A percentile compares a stretch with the other conserved stretches of the same genome.
phyloP scores from a whole-genome alignment of 2,797 vertebrate species.

The Enteromius thamalakanensis region DNA sequence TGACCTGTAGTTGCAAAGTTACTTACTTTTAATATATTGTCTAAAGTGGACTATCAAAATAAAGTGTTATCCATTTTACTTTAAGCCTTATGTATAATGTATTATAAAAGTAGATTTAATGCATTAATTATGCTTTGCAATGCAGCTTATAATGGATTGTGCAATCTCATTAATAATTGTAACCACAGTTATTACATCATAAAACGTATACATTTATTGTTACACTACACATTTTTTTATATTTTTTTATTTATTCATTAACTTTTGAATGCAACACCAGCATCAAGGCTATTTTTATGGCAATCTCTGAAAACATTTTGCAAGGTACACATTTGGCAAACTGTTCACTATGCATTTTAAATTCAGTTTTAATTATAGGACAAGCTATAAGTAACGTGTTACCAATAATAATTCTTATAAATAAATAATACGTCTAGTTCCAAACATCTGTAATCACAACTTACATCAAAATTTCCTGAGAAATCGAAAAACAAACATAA shows the following conservation, averaged over 20 bases:
- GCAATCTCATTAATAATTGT: not conserved
- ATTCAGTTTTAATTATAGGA: not conserved
- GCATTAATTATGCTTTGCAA: not conserved
- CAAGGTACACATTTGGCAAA: too few species aligned
- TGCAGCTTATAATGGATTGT: not conserved
- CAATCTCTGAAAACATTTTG: too few species aligned
- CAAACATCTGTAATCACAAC: not conserved
- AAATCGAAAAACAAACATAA: not conserved
- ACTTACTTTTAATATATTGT: too few species aligned
- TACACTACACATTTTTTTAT: not conserved
- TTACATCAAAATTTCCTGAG: not conserved
- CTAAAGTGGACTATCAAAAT: too few species aligned
- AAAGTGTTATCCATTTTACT: not conserved
- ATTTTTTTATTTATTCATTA: too few species aligned
- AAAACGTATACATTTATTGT: not conserved
- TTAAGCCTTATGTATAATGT: not conserved
- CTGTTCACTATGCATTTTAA: not conserved
- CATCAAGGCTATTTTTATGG: too few species aligned
- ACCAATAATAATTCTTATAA: not conserved
- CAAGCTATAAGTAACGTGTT: not conserved
- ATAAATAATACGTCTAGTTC: not conserved
- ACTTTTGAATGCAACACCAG: too few species aligned
- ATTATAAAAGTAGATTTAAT: not conserved
- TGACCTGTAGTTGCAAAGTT: too few species aligned
- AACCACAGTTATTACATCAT: not conserved